These are phyloP conservation scores for Osmoderma eremita DNA, from an alignment of 2,888 invertebrate genomes.

Conservation along the genomic window DNA sequence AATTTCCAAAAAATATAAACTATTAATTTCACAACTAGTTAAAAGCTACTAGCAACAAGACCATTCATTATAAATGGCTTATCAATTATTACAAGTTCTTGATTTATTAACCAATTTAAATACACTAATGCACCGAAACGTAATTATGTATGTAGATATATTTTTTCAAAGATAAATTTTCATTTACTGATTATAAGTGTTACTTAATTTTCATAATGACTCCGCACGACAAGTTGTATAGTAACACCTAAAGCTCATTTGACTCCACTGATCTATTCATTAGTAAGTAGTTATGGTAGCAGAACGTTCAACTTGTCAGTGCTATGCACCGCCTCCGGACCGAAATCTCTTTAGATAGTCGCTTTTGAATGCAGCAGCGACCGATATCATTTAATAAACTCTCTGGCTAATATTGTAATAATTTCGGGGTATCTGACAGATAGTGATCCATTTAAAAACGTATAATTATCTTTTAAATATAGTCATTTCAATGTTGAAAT, in stretches of 20 bases:
- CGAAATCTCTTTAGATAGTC: conserved; percentile 44
- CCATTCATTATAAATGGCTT: conserved; percentile 22
- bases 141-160: conserved; percentile 23
- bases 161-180: conserved; percentile 37
- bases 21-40: neutral
- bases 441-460: conserved; percentile 39
- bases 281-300: conserved; percentile 39
- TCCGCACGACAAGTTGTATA: conserved; percentile 38
- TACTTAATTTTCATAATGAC: conserved; percentile 43
- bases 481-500: conserved; percentile 45
- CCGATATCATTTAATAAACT: conserved; percentile 45
- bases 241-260: conserved; percentile 45
- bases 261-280: conserved; percentile 47
- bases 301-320: conserved; percentile 39
- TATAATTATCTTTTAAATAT: conserved; percentile 46
- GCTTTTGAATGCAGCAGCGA: conserved; percentile 43
- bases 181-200: conserved; percentile 40
- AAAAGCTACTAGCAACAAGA: conserved; percentile 1
- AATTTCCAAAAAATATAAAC: too few species aligned
- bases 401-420: conserved; percentile 45
- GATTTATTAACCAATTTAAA: conserved; percentile 30
- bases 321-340: conserved; percentile 35
- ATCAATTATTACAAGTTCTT: conserved; percentile 23
- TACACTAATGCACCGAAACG: conserved; percentile 19
- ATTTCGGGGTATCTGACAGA: conserved; percentile 39